phyloP scores from a whole-genome alignment of 1,140 invertebrate species.

The Eufriesea mexicana region DNA sequence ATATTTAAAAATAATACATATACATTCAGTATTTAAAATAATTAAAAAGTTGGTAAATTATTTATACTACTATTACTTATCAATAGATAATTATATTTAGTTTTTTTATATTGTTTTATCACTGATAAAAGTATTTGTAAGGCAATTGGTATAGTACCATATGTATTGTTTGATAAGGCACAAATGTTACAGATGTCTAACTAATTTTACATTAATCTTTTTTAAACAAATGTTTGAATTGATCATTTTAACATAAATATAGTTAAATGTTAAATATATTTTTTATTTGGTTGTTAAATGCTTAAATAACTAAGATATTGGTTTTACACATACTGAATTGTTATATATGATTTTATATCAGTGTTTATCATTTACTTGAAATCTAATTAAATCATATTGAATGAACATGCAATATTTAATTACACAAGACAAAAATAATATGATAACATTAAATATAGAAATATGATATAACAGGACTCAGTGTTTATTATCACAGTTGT shows the following conservation, averaged over 20 bases:
- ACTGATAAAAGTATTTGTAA: constrained; percentile 43
- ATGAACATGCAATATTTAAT: neutral
- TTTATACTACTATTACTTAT: constrained; percentile 21
- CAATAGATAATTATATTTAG: constrained; percentile 19
- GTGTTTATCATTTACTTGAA: neutral
- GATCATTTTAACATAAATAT: constrained; percentile 5
- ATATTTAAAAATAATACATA: constrained; percentile 32
- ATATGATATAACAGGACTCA: constrained; percentile 49
- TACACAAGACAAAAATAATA: constrained; percentile 2
- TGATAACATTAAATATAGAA: constrained; percentile 24
- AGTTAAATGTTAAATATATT: neutral
- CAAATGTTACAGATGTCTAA: constrained; percentile 41
- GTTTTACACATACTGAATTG: neutral
- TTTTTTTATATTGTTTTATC: constrained; percentile 20
- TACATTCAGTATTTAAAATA: neutral
- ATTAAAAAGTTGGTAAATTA: constrained; percentile 12
- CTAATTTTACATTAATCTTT: constrained; percentile 12
- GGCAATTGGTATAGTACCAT: constrained; percentile 30
- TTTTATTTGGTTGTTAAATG: neutral
- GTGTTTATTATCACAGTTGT: constrained; percentile 65
- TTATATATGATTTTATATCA: neutral
- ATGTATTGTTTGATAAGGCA: constrained; percentile 51
- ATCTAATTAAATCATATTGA: neutral
- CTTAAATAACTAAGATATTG: neutral
- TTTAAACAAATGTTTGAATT: neutral